These are phyloP conservation scores for Cataglyphis albicans DNA, from an alignment of 2,888 invertebrate species.

Conservation along the genomic window DNA sequence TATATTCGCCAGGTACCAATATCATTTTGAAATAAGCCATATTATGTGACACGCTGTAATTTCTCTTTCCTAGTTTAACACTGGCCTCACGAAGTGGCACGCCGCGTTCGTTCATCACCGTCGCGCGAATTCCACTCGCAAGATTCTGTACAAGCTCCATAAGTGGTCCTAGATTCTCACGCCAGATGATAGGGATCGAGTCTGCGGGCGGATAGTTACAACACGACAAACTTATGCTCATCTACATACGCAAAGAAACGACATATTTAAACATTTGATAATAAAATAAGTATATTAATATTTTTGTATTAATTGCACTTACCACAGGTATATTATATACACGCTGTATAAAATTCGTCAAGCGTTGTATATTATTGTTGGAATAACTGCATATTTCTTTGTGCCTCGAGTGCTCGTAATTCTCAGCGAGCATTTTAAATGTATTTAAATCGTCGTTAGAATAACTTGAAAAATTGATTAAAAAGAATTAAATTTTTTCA, in stretches of 20 bases:
- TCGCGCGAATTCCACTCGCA: slow-evolving; percentile 80
- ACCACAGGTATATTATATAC: slow-evolving; percentile 89
- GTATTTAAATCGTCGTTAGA: slow-evolving; percentile 86
- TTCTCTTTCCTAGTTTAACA: slow-evolving; percentile 89
- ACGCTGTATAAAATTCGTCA: slow-evolving; percentile 86
- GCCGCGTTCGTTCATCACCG: slow-evolving; percentile 89
- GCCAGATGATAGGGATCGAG: slow-evolving; percentile 83
- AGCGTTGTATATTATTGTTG: slow-evolving; percentile 75
- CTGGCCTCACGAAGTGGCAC: slow-evolving; percentile 91
- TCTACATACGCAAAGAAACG: slow-evolving; percentile 65
- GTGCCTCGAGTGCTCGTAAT: slow-evolving; percentile 87
- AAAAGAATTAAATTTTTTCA: slow-evolving; percentile 4
- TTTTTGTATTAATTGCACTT: slow-evolving; percentile 61
- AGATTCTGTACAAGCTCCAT: slow-evolving; percentile 80
- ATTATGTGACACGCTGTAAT: slow-evolving; percentile 89
- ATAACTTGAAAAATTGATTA: slow-evolving; percentile 82
- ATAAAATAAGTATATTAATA: slow-evolving; percentile 4
- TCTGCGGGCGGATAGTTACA: slow-evolving; percentile 92
- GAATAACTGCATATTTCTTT: slow-evolving; percentile 76
- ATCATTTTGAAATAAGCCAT: slow-evolving; percentile 91
- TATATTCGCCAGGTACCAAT: slow-evolving; percentile 90
- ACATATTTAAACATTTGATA: not conserved
- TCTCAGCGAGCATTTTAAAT: slow-evolving; percentile 77
- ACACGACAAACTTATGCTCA: slow-evolving; percentile 89
- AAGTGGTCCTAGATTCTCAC: slow-evolving; percentile 81